Evolutionary conservation across 2,888 invertebrate genomes (phyloP).

Genomic region (Pediacus dermestoides): DNA sequence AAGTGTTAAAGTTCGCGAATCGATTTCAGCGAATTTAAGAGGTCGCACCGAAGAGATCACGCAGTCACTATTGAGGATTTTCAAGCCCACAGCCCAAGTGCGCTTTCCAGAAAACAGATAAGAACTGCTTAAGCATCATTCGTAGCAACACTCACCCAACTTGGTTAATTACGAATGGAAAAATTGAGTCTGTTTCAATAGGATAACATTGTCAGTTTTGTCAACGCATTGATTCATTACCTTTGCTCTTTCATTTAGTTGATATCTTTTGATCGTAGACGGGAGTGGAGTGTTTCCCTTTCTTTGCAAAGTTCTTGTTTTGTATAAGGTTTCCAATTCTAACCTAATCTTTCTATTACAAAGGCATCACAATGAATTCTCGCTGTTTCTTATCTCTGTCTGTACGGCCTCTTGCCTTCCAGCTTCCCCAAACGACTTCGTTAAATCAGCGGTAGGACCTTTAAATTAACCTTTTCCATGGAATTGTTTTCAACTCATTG

Average conservation of each 20-base stretch:
- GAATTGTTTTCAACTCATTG: constrained; percentile 19
- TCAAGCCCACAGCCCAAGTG: not conserved
- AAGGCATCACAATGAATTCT: constrained; percentile 38
- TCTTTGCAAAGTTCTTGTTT: constrained; percentile 25
- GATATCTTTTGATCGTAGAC: constrained; percentile 21
- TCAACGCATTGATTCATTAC: constrained; percentile 8
- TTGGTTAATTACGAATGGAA: no score
- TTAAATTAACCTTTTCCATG: constrained; percentile 19
- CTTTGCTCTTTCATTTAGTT: constrained; percentile 17
- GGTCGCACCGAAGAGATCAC: constrained; percentile 29
- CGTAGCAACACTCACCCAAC: no score
- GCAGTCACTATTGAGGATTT: constrained; percentile 9
- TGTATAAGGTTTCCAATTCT: constrained; percentile 35
- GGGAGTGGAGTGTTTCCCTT: constrained; percentile 15
- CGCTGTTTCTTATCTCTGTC: constrained; percentile 31
- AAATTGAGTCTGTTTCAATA: not conserved
- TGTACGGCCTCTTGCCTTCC: constrained; percentile 14
- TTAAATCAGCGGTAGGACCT: constrained; percentile 19
- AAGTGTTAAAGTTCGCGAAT: constrained; percentile 40
- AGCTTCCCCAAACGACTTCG: constrained; percentile 11
- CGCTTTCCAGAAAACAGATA: constrained; percentile 1
- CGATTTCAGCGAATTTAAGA: constrained; percentile 33
- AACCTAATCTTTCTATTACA: constrained; percentile 40
- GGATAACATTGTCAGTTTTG: not conserved
- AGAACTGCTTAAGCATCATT: constrained; percentile 16